Evolutionary conservation across 2,797 vertebrate species (phyloP).

Genomic region (Xiphophorus birchmanni): DNA sequence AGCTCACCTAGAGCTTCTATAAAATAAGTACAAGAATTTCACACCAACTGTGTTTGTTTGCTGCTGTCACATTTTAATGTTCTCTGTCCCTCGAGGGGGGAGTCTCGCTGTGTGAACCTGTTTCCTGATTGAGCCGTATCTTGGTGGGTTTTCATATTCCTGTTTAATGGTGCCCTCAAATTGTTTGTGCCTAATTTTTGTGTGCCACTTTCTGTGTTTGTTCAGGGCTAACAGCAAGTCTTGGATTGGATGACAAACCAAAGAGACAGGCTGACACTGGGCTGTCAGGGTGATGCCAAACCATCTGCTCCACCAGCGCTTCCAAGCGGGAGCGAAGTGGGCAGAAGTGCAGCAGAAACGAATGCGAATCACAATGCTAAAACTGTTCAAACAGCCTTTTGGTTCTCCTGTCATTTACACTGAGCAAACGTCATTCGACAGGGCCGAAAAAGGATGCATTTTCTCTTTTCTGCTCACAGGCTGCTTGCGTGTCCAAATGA

Average conservation of each 20-base stretch:
- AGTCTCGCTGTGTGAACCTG: constrained; percentile 63
- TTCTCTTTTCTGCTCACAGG: background rate
- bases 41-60: constrained; percentile 75
- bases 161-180: constrained; percentile 61
- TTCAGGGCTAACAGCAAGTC: constrained; percentile 67
- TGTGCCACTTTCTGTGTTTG: constrained; percentile 72
- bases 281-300: constrained; percentile 75
- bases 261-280: constrained; percentile 69
- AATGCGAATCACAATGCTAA: constrained; percentile 30
- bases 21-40: constrained; percentile 64
- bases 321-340: constrained; percentile 59
- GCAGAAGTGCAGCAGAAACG: constrained; percentile 33
- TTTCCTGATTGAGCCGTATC: constrained; percentile 63
- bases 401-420: constrained; percentile 6
- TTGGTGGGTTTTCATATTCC: constrained; percentile 55
- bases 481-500: constrained; percentile 24
- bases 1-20: constrained; percentile 59
- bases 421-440: constrained; percentile 7
- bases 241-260: constrained; percentile 70
- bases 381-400: constrained; percentile 29
- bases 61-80: constrained; percentile 74
- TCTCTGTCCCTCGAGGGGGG: constrained; percentile 55
- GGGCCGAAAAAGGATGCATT: constrained; percentile 12
- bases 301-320: constrained; percentile 77
- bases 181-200: constrained; percentile 70